Evolutionary conservation across 2,888 invertebrate species (phyloP).

Genomic region (Plagiodera versicolora): DNA sequence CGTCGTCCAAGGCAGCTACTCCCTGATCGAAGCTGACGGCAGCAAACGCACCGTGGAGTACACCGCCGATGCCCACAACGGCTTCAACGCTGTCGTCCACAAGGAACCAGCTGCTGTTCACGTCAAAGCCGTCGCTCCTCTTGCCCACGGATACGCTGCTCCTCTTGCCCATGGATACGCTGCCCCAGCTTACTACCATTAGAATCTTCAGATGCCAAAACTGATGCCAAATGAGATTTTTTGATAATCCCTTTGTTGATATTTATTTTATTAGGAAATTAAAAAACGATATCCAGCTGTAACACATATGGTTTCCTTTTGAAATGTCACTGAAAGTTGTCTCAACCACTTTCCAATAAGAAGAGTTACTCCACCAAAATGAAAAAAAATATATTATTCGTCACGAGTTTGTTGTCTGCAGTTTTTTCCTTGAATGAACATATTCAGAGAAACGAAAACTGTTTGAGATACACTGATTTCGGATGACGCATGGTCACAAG

Average conservation of each 20-base stretch:
- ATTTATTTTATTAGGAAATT: no score
- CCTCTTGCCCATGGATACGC: slow-evolving; percentile 18
- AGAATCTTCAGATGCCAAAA: background rate
- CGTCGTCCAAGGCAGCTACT: slow-evolving; percentile 57
- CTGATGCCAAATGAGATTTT: background rate
- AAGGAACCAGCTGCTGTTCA: slow-evolving; percentile 50
- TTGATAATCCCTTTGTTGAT: background rate
- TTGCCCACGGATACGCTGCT: slow-evolving; percentile 20
- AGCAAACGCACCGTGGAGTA: slow-evolving; percentile 58
- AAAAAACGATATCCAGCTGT: no score
- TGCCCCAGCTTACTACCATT: slow-evolving; percentile 28
- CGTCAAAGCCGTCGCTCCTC: slow-evolving; percentile 44
- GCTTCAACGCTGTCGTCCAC: slow-evolving; percentile 59
- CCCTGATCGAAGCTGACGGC: slow-evolving; percentile 58
- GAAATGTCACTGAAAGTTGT: no score
- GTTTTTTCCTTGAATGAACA: no score
- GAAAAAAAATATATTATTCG: no score
- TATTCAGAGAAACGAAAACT: no score
- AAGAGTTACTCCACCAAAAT: no score
- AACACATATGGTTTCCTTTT: no score
- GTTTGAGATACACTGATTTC: no score
- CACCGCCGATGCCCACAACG: slow-evolving; percentile 57
- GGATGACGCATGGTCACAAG: no score
- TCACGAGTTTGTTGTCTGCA: no score
- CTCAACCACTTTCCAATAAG: no score